Evolutionary conservation across 2,113 vertebrate genomes (phyloP), one percentile per base, ranked within the genome.

Genomic region (Lamprotornis superbus): DNA sequence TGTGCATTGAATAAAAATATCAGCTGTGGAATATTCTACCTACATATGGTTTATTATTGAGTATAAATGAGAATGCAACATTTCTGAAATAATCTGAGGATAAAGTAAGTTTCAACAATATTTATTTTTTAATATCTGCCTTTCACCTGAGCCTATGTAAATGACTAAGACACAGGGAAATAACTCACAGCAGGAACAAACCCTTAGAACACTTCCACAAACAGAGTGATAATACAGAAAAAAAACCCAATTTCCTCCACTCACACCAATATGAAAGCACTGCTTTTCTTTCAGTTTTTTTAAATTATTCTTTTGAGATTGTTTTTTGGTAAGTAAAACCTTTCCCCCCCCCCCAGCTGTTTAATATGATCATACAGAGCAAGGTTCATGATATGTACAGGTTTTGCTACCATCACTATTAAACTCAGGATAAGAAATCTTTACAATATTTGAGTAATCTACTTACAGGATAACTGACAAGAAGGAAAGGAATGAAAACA

Each of bases 331-430:
- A 33, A 53, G 15, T n/a, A 44, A 53, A 35, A 19, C 9, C 24
- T 17, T 31, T 18, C 10, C 2, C 2, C 28, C 2, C 28, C 15
- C 17, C 10, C 9, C 37, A 40, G 10, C 18, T 27, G 37, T 70
- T 18, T 21, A 28, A 15, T 12, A 3, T 3, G 10, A 12, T 33
- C 47, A 68, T 23, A 50, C 23, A 63, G 59, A 56, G 35, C 37
- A 55, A 53, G 8, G 18, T n/a, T 19, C 39, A 55, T 23, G 2
- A 4, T 11, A 22, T 2, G 8, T 3, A 22, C 0, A 21, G 23
- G 7, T 92, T 83, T 67, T 57, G 23, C 35, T 42, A 33, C 24
- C 24, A 70, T 12, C 23, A n/a, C 60, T 61, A 7, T 17, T 47
- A 56, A 83, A 53, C 4, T 47, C 35, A 13, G 27, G 50, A 11